Evolutionary conservation across 2,797 vertebrate genomes (phyloP).

Genomic region (Gymnothorax reevesii): DNA sequence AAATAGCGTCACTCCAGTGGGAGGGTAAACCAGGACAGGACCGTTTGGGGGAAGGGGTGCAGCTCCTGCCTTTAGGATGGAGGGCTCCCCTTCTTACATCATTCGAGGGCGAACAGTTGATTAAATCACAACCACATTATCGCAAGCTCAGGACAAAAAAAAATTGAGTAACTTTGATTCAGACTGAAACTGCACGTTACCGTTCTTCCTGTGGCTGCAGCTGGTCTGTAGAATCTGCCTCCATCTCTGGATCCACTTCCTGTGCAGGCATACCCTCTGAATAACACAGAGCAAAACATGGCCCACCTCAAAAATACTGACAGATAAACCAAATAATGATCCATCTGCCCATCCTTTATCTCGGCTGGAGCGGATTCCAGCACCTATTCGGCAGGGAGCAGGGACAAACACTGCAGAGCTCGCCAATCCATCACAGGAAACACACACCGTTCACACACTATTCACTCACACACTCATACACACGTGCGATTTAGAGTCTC

Average conservation of each 20-base stretch:
- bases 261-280: slow-evolving; percentile 12
- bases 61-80: not conserved
- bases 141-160: not conserved
- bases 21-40: not conserved
- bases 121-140: not conserved
- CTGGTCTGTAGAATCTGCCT: slow-evolving; percentile 23
- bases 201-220: slow-evolving; percentile 2
- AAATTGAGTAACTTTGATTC: not conserved
- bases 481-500: no score
- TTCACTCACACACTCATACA: no score
- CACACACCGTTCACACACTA: no score
- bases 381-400: no score
- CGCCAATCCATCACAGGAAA: no score
- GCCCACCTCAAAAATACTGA: not conserved
- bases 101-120: slow-evolving; percentile 2
- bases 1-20: not conserved
- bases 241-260: slow-evolving; percentile 27
- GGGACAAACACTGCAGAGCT: no score
- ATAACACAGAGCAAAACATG: slow-evolving; percentile 1
- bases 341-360: no score
- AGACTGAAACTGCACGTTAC: slow-evolving; percentile 33
- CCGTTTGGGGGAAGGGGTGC: not conserved
- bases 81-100: slow-evolving; percentile 10
- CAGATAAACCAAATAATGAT: not conserved
- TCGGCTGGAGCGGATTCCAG: no score